Evolutionary conservation across 2,113 vertebrate species (phyloP), one percentile per base, ranked within the genome.

Genomic region (Cervus canadensis): DNA sequence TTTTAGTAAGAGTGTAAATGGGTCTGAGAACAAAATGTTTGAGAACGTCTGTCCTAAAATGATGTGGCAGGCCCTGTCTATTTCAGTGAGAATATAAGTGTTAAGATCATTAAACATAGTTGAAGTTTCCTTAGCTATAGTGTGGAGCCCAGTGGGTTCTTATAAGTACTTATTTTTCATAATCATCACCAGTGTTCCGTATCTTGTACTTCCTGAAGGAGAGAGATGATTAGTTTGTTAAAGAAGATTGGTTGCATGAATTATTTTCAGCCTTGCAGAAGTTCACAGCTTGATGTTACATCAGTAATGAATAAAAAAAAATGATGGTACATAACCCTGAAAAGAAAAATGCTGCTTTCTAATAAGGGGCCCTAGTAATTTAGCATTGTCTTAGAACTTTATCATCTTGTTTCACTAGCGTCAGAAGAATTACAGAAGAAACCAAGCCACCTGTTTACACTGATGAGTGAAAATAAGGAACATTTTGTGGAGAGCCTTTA

Each of bases 121-220:
- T 94, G 4, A 62, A 19, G 10, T 95, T 92, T 89, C 45, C 87
- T 93, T 62, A 83, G 57, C 56, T 82, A 3, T 78, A 40, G 33
- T 5, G 7, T 9, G 8, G 62, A 94, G 60, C 28, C 43, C 23
- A 74, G 71, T 79, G 71, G 91, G 36, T 83, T 96, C 62, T 85
- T 15, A 25, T 0, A 30, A 94, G 93, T 30, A 9, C 2, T 90
- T 10, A 13, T 94, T 85, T 97, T 97, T 96, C 84, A 4, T 48
- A 88, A 79, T 93, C 92, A 0, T 85, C 10, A 43, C 94, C 94
- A 97, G 56, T 7, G 71, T n/a, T 36, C 98, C 56, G 62, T 96
- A 94, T 96, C 97, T 97, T 52, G 43, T 85, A 3, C 94, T 96
- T 98, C 97, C 98, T 98, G 95, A 98, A 97, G 97, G 97, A 96